Evolutionary conservation across 2,888 invertebrate genomes (phyloP), one percentile per base, ranked within the genome.

Genomic region (Ametastegia equiseti): DNA sequence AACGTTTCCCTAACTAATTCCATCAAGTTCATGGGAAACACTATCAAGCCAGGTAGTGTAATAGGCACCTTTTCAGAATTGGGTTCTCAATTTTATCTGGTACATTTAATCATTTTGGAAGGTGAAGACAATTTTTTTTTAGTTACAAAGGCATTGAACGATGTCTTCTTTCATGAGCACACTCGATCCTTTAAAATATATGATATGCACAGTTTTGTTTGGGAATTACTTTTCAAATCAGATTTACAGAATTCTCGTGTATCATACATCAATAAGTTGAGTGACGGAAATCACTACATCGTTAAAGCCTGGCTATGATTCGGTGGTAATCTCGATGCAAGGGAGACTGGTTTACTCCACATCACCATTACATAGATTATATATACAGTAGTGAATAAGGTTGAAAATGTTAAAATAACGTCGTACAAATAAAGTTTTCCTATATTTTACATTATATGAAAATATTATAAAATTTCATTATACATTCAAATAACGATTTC

Each of bases 171-270:
- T 39, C 15, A 39, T n/a, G 36, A 67, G 30, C 65, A 63, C 36
- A 42, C 30, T 77, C 27, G 39, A 36, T 5, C 77, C 27, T 71
- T 50, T 71, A 77, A 67, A n/a, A 36, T 67, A 33, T 67, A 67
- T 2, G 67, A 67, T 39, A 67, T 36, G 6, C 67, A 67, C 36
- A 67, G 67, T 67, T 67, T 39, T 30, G 9, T 19, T 67, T 67
- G 67, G 67, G 67, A 67, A 67, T 27, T 67, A 4, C 67, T 67
- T 33, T 5, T 30, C 9, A 67, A 2, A 67, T 19, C n/a, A 67
- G 67, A 67, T n/a, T 19, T 67, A 4, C 0, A 33, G 30, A 67
- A 67, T 39, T 19, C 39, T 67, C 15, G 13, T 39, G 67, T 39
- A 15, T 67, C 67, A n/a, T 67, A 67, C 39, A 2, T 36, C 19